phyloP scores from a whole-genome alignment of 2,888 invertebrate genomes.

The Drosophila algonquin region DNA sequence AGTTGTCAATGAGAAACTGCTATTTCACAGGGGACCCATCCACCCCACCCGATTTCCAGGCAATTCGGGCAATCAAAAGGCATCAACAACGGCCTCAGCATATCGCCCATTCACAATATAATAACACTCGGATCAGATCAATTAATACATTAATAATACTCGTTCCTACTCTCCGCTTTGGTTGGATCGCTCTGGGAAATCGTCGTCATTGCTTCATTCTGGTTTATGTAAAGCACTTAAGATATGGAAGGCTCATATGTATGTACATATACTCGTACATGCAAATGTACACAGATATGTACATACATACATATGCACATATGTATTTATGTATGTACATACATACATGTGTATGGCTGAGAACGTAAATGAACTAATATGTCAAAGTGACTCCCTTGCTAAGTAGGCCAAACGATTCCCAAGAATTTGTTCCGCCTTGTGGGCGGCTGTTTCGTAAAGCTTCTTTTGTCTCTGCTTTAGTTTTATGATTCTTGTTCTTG shows the following conservation, averaged over 20 bases:
- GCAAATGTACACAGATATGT: not conserved
- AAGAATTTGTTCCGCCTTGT: constrained; percentile 14
- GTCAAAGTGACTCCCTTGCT: constrained; percentile 22
- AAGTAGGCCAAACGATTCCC: constrained; percentile 37
- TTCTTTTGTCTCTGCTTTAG: constrained; percentile 23
- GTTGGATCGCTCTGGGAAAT: constrained; percentile 1
- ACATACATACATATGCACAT: not conserved
- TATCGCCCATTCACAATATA: constrained; percentile 47
- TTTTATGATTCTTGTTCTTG: constrained; percentile 28
- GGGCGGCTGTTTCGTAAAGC: constrained; percentile 25
- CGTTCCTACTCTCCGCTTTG: not conserved
- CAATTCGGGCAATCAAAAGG: constrained; percentile 60
- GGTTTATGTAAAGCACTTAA: constrained; percentile 28
- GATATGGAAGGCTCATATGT: not conserved
- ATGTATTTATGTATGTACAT: constrained; percentile 1
- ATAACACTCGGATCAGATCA: constrained; percentile 37
- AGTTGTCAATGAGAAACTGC: constrained; percentile 8
- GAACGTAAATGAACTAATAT: not conserved
- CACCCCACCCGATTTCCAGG: not conserved
- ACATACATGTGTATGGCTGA: not conserved
- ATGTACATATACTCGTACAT: not conserved
- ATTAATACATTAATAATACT: constrained; percentile 36
- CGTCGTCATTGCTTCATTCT: constrained; percentile 20
- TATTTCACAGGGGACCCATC: constrained; percentile 1
- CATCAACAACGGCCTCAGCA: constrained; percentile 14